Base-by-base conservation (phyloP, 2,113 vertebrate genomes). In the Hassar affinis region DNA sequence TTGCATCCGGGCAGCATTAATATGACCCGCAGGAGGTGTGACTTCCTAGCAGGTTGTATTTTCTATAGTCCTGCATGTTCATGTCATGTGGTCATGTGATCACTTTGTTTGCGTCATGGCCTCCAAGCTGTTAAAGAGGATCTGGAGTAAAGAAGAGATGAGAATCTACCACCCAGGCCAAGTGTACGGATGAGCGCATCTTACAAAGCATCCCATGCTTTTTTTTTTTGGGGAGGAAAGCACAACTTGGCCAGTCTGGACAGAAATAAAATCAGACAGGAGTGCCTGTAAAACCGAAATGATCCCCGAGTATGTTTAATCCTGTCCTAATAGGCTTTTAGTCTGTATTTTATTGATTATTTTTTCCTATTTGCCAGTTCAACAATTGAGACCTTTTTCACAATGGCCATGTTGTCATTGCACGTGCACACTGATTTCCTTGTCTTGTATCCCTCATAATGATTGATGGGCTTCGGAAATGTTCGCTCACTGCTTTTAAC, bases 401-500 rank as follows among this genome's bases (percentile, higher is more conserved):
- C 22, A 25, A n/a, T 25, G 22, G 3, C 52, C 20, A 8, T 25
- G 56, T 10, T 8, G 2, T 57, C 8, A 3, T 25, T n/a, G 57
- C 0, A 30, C 5, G 4, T 30, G 27, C 14, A 2, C 11, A 5
- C 5, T 11, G n/a, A 27, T 3, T 14, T 0, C 1, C 3, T 15
- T 10, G 5, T 62, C 14, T 17, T 62, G 9, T 12, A 12, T 27
- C 4, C 4, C 11, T 30, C 59, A 30, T 62, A 6, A 30, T 30
- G 59, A 15, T 62, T 10, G 12, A 15, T 62, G 27, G 1, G 1
- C 54, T 56, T 56, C 25, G 2, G 56, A 57, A 20, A 2, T 57
- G 22, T 54, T 18, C 18, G 6, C 38, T n/a, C 9, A n/a, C 2
- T 4, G 9, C 25, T n/a, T 30, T 2, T 30, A 30, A 30, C 8